Conservation (phyloP, 2,888 invertebrate genomes). For the Trisateles emortualis region DNA sequence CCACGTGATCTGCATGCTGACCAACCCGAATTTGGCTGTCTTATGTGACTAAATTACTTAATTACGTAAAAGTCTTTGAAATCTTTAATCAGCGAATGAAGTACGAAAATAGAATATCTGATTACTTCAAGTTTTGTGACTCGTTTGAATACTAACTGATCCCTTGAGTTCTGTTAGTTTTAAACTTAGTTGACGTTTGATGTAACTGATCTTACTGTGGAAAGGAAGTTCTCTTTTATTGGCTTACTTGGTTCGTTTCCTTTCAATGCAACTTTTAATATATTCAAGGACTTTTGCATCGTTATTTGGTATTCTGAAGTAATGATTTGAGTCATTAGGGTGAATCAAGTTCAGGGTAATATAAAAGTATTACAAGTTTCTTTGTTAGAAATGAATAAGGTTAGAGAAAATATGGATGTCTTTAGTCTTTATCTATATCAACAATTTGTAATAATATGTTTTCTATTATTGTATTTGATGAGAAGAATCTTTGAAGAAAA, state of each 20-base stretch:
- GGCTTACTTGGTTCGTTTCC: neutral
- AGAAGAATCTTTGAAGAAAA: too few species aligned
- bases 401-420: neutral
- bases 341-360: constrained; percentile 6
- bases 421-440: too few species aligned
- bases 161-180: constrained; percentile 14
- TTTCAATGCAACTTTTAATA: neutral
- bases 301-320: neutral
- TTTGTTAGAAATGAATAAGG: neutral
- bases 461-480: too few species aligned
- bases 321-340: neutral
- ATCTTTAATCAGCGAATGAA: constrained; percentile 55
- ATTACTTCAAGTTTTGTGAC: constrained; percentile 42
- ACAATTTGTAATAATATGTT: too few species aligned
- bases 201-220: constrained; percentile 1
- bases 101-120: constrained; percentile 50
- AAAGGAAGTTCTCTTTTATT: constrained; percentile 10
- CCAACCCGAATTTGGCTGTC: neutral
- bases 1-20: constrained; percentile 37
- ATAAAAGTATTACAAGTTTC: neutral
- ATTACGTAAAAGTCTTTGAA: constrained; percentile 44
- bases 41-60: constrained; percentile 50
- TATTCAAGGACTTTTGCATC: constrained; percentile 1
- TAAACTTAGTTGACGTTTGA: constrained; percentile 22
- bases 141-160: constrained; percentile 20